Conservation (phyloP, 2,888 invertebrate genomes). For the Tenthredo mesomela region DNA sequence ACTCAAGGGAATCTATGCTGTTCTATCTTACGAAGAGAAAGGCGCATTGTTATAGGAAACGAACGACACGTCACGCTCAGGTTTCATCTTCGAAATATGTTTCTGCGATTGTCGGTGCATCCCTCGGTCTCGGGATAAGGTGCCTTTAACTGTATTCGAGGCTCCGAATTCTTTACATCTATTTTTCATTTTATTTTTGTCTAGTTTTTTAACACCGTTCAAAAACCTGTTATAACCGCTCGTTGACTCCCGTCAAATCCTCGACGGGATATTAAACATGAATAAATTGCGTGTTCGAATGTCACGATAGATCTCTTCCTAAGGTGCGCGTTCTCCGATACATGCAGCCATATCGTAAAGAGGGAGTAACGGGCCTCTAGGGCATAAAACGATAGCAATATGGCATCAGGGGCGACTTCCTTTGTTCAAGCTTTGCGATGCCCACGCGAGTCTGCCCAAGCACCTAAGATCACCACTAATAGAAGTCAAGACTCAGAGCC, state of each 20-base stretch:
- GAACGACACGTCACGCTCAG: conserved; percentile 30
- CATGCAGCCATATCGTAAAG: conserved; percentile 28
- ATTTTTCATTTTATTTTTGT: neutral
- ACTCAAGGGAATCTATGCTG: conserved; percentile 34
- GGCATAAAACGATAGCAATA: conserved; percentile 44
- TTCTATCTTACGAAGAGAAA: conserved; percentile 61
- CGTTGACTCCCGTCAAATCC: neutral
- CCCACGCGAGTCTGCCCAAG: conserved; percentile 6
- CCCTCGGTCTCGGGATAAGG: conserved; percentile 17
- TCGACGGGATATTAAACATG: neutral
- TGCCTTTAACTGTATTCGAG: neutral
- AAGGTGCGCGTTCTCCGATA: neutral
- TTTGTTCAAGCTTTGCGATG: conserved; percentile 34
- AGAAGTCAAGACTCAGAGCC: conserved; percentile 33
- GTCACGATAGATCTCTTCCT: conserved; percentile 16
- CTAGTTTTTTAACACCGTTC: neutral
- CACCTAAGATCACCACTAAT: conserved; percentile 31
- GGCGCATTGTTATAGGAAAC: conserved; percentile 58
- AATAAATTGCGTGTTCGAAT: conserved; percentile 30
- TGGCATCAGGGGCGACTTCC: conserved; percentile 48
- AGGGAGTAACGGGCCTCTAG: conserved; percentile 39
- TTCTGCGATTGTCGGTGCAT: conserved; percentile 14
- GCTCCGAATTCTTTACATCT: neutral
- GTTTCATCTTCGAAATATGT: neutral
- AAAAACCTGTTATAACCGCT: neutral